Evolutionary conservation across 2,113 vertebrate species (phyloP).

Genomic region (Casuarius casuarius): DNA sequence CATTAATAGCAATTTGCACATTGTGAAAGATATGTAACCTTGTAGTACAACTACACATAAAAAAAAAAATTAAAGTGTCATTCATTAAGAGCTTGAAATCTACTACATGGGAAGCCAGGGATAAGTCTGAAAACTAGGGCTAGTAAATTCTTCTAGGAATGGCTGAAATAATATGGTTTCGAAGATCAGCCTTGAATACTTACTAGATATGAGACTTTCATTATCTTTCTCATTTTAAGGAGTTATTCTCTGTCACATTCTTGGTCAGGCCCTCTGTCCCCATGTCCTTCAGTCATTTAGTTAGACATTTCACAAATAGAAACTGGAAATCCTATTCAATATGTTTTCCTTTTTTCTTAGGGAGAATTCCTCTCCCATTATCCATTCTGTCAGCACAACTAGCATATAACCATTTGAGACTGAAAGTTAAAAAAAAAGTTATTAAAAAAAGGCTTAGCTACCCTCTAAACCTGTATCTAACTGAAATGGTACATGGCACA

Average conservation of each 20-base stretch:
- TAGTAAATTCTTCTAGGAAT: background rate
- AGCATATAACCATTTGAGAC: background rate
- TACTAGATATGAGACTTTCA: background rate
- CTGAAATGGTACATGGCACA: background rate
- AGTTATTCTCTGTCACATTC: background rate
- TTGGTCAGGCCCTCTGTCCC: background rate
- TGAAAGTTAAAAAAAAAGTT: background rate
- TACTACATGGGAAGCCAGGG: background rate
- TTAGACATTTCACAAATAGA: background rate
- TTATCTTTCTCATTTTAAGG: background rate
- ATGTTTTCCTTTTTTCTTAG: background rate
- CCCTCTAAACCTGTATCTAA: background rate
- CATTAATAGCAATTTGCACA: background rate
- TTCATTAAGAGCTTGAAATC: background rate
- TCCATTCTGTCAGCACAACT: background rate
- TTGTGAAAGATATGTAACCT: background rate
- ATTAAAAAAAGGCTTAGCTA: background rate
- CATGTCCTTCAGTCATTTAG: background rate
- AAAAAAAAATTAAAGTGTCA: background rate
- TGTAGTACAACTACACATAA: background rate
- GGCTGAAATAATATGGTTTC: conserved; percentile 2
- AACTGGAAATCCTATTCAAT: background rate
- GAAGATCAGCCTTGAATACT: background rate
- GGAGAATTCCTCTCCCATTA: background rate
- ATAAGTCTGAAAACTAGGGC: background rate